Conservation (phyloP, 2,888 invertebrate species). For the Arenicola marina region DNA sequence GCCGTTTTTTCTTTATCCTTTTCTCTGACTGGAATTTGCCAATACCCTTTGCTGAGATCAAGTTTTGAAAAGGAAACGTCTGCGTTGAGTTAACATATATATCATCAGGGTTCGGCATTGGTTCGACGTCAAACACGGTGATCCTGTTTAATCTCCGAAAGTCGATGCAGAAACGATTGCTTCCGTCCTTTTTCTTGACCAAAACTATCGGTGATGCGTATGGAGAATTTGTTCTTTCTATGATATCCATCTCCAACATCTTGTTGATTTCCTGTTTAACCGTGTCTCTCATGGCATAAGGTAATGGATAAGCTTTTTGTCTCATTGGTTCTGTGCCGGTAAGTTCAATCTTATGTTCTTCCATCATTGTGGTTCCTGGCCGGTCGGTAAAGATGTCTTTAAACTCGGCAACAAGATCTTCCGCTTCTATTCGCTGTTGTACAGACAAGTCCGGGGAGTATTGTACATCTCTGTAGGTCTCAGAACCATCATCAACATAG, state of each 20-base stretch:
- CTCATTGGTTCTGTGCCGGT: neutral
- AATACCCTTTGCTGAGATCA: conserved; percentile 2
- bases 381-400: neutral
- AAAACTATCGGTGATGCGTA: conserved; percentile 1
- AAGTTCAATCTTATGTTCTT: neutral
- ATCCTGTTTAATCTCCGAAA: conserved; percentile 1
- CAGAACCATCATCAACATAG: no score
- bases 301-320: neutral
- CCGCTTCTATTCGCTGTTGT: no score
- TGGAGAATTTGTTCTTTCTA: conserved; percentile 1
- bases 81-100: neutral
- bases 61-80: neutral
- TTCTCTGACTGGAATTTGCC: neutral
- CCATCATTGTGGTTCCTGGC: neutral
- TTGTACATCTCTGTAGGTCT: no score
- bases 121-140: conserved; percentile 6
- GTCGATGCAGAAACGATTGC: conserved; percentile 1
- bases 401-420: no score
- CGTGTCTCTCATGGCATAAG: neutral
- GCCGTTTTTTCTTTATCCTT: neutral
- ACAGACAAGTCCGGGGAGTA: no score
- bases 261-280: neutral
- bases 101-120: neutral
- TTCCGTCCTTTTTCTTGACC: neutral
- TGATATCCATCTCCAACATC: neutral